Base-by-base conservation (phyloP, 2,113 vertebrate species). In the Dolichallabes microphthalmus region DNA sequence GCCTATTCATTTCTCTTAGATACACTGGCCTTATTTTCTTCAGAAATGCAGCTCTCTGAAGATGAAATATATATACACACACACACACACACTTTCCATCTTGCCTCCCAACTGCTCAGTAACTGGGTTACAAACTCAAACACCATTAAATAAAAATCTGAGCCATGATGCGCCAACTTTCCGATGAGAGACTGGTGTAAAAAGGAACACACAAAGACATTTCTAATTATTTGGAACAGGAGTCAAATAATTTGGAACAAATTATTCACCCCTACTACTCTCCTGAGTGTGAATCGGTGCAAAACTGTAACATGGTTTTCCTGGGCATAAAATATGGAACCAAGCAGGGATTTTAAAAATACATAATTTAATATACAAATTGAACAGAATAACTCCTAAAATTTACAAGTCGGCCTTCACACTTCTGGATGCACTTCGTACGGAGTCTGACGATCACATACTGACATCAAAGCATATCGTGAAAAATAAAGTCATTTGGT, bases 71-170 rank as follows among this genome's bases (percentile, higher is more conserved):
- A 17, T 45, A 71, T 39, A 1, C 60, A 55, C 11, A 80, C 68
- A 63, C 55, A 30, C 39, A 83, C 61, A 71, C 4, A 77, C 30
- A 55, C 73, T 55, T 60, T 77, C 68, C 57, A 25, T 19, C 57
- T 17, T 11, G 1, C 25, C 52, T 69, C 27, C 27, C n/a, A 17
- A 32, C 20, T 86, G 75, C 60, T 69, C 74, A 86, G 85, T 88
- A 87, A 84, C 87, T 78, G 83, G 73, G 87, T 85, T 85, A 83
- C 82, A 85, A 64, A 82, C 14, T 75, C 73, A 82, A 85, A 79
- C 75, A 80, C 55, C 64, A 80, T 71, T 50, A 45, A 73, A 64
- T 73, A 75, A 68, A 85, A 76, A 39, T 27, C 58, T 12, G 2
- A 35, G 25, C 58, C 35, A 19, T 2, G 4, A 55, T 63, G 25